Percentiles rank a stretch among this genome's conserved stretches.
Evolutionary conservation across 2,888 invertebrate genomes (phyloP).

Genomic region (Dynastes hyllus): DNA sequence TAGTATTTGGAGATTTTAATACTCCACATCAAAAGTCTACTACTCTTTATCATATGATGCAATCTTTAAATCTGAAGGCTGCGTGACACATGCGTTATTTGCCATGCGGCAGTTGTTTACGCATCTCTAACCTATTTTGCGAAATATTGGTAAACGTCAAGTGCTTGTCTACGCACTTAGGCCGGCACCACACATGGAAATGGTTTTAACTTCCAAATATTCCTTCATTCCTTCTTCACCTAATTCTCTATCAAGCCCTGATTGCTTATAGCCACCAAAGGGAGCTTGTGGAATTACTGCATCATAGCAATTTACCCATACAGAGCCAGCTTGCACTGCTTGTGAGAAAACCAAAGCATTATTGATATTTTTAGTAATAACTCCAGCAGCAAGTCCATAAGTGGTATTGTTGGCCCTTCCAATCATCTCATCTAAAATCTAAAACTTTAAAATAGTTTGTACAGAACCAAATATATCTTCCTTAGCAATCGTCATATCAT

Average conservation of each 20-base stretch:
- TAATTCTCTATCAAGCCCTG: constrained; percentile 89
- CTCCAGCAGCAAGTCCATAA: constrained; percentile 89
- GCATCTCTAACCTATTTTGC: no score
- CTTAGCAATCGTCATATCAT: constrained; percentile 83
- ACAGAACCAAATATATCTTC: constrained; percentile 96
- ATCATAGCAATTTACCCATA: constrained; percentile 88
- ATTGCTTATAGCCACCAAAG: constrained; percentile 92
- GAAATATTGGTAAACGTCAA: no score
- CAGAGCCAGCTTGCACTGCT: constrained; percentile 84
- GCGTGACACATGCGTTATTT: no score
- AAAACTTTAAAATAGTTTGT: constrained; percentile 88
- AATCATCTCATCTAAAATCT: constrained; percentile 85
- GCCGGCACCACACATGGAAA: constrained; percentile 72
- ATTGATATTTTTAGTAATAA: constrained; percentile 86
- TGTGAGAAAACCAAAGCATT: constrained; percentile 84
- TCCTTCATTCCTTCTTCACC: constrained; percentile 86
- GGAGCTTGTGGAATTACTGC: constrained; percentile 84
- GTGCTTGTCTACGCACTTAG: no score
- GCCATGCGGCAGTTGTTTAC: no score
- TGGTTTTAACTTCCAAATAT: constrained; percentile 86
- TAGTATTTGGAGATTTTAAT: no score
- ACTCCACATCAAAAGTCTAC: no score
- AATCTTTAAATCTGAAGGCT: no score
- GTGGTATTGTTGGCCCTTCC: constrained; percentile 86
- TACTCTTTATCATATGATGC: no score